Evolutionary conservation across 2,113 vertebrate species (phyloP), one percentile per base, ranked within the genome.

Genomic region (Lophius piscatorius): DNA sequence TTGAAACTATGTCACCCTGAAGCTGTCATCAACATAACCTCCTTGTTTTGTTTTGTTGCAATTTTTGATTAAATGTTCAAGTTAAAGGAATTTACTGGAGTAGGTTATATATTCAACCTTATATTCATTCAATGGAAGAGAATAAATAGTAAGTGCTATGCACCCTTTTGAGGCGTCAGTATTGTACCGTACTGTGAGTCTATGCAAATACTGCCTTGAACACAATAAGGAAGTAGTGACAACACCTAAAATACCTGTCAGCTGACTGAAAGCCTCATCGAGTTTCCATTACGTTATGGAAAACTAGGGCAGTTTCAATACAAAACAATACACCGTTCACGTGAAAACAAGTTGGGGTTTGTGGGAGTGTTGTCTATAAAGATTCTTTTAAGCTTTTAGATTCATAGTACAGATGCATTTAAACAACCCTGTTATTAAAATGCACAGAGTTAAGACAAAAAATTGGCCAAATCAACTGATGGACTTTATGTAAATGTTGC

Each of bases 171-270:
- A 74, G 36, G 22, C 69, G 23, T 20, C 9, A 9, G 9, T 52
- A 36, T n/a, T n/a, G n/a, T n/a, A n/a, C n/a, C 40, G 41, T 65
- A 22, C 47, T 45, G 41, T 64, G 65, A 61, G 29, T 77, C 38
- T 59, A 59, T 23, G 34, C n/a, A 17, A 39, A 34, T 5, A 46
- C 22, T 16, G 14, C 4, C 16, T 11, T 18, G 16, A 17, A 5
- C 13, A 9, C 10, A 34, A 26, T 16, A 9, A 71, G 66, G 20
- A 45, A 65, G 50, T 46, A 14, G 9, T 48, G 44, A 31, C 34
- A 48, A 22, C 31, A 42, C 16, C 22, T 36, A 45, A 24, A 54
- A 31, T 13, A 56, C 33, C 49, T 35, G 14, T 21, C 4, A 21
- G 56, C 14, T 34, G 38, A 34, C 5, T 28, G 23, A 13, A 34